phyloP scores from a whole-genome alignment of 1,140 invertebrate species.

The Hestina assimilis region DNA sequence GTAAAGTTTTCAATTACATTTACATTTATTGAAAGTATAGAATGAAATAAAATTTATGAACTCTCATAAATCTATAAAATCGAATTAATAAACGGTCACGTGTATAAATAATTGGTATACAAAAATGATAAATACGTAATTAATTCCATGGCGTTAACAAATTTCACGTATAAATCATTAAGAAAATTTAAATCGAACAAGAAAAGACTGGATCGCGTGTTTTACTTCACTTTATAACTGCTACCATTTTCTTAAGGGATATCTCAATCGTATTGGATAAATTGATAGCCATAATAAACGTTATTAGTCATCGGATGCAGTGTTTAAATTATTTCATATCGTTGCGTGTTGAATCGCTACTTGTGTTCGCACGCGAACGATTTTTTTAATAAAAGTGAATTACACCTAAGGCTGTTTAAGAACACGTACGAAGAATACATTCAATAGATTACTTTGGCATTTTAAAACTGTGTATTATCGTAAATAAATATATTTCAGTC shows the following conservation, averaged over 20 bases:
- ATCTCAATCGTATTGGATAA: slow-evolving; percentile 70
- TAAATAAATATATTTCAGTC: too few relatives aligned
- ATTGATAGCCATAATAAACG: slow-evolving; percentile 72
- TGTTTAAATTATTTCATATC: slow-evolving; percentile 43
- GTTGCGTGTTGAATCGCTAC: slow-evolving; percentile 64
- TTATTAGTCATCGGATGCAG: slow-evolving; percentile 61
- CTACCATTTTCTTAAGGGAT: slow-evolving; percentile 58
- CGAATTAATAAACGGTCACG: not conserved
- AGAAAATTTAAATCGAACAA: slow-evolving; percentile 23
- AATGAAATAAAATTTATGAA: too few relatives aligned
- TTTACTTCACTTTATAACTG: slow-evolving; percentile 59
- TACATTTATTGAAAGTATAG: too few relatives aligned
- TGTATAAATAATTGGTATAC: not conserved
- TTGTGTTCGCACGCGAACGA: slow-evolving; percentile 63
- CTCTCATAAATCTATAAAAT: too few relatives aligned
- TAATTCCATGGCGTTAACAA: slow-evolving; percentile 15
- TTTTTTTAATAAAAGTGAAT: slow-evolving; percentile 36
- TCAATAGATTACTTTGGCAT: slow-evolving; percentile 18
- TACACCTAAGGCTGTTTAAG: slow-evolving; percentile 35
- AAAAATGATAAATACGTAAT: slow-evolving; percentile 3
- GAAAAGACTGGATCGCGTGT: slow-evolving; percentile 55
- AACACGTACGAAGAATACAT: slow-evolving; percentile 35
- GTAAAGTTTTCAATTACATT: too few relatives aligned
- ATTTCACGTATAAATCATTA: slow-evolving; percentile 42
- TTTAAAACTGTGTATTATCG: not conserved